Evolutionary conservation across 2,113 vertebrate genomes (phyloP), one percentile per base, ranked within the genome.

Genomic region (Motacilla alba): DNA sequence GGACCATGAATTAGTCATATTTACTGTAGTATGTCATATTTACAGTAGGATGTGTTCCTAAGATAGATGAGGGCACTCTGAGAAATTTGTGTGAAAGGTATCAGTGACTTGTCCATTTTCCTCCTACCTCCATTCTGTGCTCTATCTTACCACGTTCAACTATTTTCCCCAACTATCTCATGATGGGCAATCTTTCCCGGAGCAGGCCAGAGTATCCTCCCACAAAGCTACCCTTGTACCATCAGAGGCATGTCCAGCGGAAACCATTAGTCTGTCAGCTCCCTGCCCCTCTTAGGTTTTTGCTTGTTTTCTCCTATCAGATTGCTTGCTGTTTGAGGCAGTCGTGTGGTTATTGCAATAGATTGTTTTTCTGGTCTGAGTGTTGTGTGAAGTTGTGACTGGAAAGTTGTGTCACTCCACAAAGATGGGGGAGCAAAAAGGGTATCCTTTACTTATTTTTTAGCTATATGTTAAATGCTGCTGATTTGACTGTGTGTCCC

Each of bases 1-100:
- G 43, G 26, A 78, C 41, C 87, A 21, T 73, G 66, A 50, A 77
- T 97, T 96, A 97, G 66, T 96, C 95, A 96, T 95, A 88, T 93
- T 96, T 95, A 87, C 79, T 44, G 46, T 78, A 90, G 47, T 31
- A 87, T 94, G 27, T 91, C 77, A 62, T 95, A 84, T 92, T 87
- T 92, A 86, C 92, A 74, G 27, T 74, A 91, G 73, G 70, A 88
- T 50, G 41, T 96, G 76, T 93, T 94, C 69, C 70, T 89, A 70
- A 90, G 74, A 86, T 69, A 86, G 62, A 56, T 95, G 64, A 75
- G 56, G 23, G 9, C 68, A 56, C 44, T 75, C 81, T 78, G 43
- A 90, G 72, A 90, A 74, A 90, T 92, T 63, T 81, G 50, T 77
- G 85, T 86, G 68, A 94, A 95, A 94, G 93, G 60, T 89, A 13